Percentiles rank a stretch among this genome's conserved stretches.
Evolutionary conservation across 2,888 invertebrate species (phyloP).

Genomic region (Pycnomerus fuliginosus): DNA sequence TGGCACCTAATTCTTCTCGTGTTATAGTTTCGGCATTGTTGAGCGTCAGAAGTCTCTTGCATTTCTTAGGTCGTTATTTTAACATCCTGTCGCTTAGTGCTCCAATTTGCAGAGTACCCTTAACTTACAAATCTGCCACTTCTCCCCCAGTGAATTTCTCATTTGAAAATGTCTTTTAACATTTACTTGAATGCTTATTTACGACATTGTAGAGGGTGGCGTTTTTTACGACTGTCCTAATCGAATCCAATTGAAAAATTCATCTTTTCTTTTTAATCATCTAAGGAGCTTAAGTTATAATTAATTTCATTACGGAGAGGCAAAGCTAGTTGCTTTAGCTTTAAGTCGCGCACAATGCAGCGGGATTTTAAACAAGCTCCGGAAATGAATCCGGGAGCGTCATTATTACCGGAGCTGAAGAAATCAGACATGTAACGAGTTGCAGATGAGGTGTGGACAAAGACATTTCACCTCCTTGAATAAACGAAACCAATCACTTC

Average conservation of each 20-base stretch:
- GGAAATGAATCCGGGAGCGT: constrained; percentile 51
- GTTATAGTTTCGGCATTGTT: too few species aligned
- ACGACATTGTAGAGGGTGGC: too few species aligned
- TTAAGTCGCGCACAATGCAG: too few species aligned
- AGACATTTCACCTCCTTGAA: constrained; percentile 28
- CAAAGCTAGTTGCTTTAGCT: too few species aligned
- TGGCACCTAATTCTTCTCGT: too few species aligned
- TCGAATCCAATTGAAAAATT: too few species aligned
- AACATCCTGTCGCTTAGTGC: constrained; percentile 46
- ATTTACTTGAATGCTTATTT: constrained; percentile 37
- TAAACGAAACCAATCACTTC: constrained; percentile 43
- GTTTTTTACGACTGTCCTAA: constrained; percentile 31
- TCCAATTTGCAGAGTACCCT: constrained; percentile 47
- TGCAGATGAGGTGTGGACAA: constrained; percentile 20
- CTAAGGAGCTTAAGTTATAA: too few species aligned
- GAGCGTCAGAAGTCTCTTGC: constrained; percentile 45
- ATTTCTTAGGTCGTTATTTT: constrained; percentile 46
- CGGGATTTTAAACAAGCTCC: constrained; percentile 38
- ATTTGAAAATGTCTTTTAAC: constrained; percentile 38
- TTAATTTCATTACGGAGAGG: constrained; percentile 5
- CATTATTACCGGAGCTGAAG: constrained; percentile 43
- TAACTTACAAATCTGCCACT: constrained; percentile 30
- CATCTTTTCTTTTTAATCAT: too few species aligned
- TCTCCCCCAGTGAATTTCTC: constrained; percentile 32
- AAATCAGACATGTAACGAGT: too few species aligned